Percentiles rank a stretch among this genome's conserved stretches.
Conservation (phyloP, 2,797 vertebrate species). For the Huso huso region DNA sequence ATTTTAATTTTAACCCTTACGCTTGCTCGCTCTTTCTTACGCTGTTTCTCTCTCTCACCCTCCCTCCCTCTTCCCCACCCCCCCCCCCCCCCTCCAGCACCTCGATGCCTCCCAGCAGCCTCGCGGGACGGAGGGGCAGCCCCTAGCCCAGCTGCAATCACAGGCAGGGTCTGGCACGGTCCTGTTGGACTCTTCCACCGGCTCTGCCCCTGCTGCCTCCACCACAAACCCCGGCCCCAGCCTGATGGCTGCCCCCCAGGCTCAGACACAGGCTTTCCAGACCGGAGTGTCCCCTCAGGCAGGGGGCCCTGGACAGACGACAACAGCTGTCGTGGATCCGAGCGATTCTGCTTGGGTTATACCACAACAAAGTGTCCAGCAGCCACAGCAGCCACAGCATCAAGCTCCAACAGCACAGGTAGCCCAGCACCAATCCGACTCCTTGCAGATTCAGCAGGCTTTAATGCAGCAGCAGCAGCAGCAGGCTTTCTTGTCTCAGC, state of each 20-base stretch:
- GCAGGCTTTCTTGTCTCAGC: slow-evolving; percentile 38
- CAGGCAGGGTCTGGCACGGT: not conserved
- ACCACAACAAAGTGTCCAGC: slow-evolving; percentile 49
- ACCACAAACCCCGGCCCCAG: not conserved
- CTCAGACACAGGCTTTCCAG: slow-evolving; percentile 48
- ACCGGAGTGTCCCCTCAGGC: slow-evolving; percentile 56
- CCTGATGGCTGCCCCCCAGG: slow-evolving; percentile 41
- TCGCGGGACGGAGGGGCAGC: slow-evolving; percentile 22
- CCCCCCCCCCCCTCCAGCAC: slow-evolving; percentile 46
- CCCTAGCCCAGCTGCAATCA: slow-evolving; percentile 10
- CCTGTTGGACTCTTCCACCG: slow-evolving; percentile 27
- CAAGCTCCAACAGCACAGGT: slow-evolving; percentile 16
- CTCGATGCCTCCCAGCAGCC: slow-evolving; percentile 48
- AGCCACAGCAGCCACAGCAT: slow-evolving; percentile 34
- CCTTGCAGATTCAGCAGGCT: not conserved
- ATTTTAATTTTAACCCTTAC: slow-evolving; percentile 46
- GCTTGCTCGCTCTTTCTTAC: slow-evolving; percentile 50
- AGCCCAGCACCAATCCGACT: not conserved
- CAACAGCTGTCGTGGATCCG: slow-evolving; percentile 23
- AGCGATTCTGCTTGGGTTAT: slow-evolving; percentile 36
- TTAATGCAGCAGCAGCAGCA: slow-evolving; percentile 28
- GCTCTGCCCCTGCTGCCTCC: not conserved
- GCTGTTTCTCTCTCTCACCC: slow-evolving; percentile 16
- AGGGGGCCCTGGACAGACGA: not conserved
- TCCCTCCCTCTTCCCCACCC: slow-evolving; percentile 25